Evolutionary conservation across 2,888 invertebrate species (phyloP).

Genomic region (Selenia dentaria): DNA sequence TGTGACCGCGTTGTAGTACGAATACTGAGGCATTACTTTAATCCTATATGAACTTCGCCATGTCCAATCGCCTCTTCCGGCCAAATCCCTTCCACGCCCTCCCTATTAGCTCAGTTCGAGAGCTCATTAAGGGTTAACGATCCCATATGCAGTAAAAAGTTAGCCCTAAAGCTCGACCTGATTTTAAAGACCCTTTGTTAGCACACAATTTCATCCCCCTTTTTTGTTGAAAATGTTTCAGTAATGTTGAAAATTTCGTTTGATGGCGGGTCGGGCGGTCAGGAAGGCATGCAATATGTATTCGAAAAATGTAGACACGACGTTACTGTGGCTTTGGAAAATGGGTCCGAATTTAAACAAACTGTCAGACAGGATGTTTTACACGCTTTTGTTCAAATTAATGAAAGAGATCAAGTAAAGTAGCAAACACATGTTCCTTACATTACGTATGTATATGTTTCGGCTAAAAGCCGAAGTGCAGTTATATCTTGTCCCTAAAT

Average conservation of each 20-base stretch:
- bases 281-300: constrained; percentile 1
- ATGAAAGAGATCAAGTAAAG: too few relatives aligned
- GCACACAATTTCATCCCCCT: constrained; percentile 1
- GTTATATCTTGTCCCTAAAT: too few relatives aligned
- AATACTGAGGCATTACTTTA: too few relatives aligned
- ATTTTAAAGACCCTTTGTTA: constrained; percentile 11
- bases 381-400: too few relatives aligned
- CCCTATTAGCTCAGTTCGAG: constrained; percentile 13
- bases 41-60: too few relatives aligned
- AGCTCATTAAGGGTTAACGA: constrained; percentile 26
- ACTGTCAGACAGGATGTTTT: background rate
- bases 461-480: too few relatives aligned
- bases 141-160: constrained; percentile 24
- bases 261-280: constrained; percentile 15
- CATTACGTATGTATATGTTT: too few relatives aligned
- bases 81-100: background rate
- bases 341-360: background rate
- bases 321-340: background rate
- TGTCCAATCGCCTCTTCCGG: too few relatives aligned
- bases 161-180: constrained; percentile 12
- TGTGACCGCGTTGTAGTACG: too few relatives aligned
- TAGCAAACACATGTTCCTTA: too few relatives aligned
- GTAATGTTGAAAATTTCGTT: constrained; percentile 16
- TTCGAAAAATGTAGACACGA: constrained; percentile 2
- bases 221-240: constrained; percentile 11